Evolutionary conservation across 2,888 invertebrate species (phyloP).

Genomic region (Eupithecia subumbrata): DNA sequence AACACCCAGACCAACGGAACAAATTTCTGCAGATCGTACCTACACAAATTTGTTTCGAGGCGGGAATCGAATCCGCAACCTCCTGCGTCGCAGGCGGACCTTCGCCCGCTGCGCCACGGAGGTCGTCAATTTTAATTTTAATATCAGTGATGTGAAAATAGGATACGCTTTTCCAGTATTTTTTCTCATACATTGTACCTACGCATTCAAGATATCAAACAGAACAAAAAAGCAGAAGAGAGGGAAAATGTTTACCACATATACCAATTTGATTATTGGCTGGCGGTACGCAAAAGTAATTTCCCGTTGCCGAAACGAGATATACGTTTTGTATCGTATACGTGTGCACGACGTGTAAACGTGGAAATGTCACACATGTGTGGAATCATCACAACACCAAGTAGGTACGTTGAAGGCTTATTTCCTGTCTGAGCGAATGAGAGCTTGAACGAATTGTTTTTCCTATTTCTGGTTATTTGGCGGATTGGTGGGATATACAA

Average conservation of each 20-base stretch:
- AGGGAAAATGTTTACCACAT: slow-evolving; percentile 2
- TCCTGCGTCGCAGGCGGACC: no score
- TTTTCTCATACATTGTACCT: neutral
- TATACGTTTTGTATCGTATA: slow-evolving; percentile 28
- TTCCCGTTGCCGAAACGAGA: slow-evolving; percentile 29
- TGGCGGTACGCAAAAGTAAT: slow-evolving; percentile 23
- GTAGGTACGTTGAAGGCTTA: slow-evolving; percentile 38
- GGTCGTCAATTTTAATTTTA: no score
- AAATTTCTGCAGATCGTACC: no score
- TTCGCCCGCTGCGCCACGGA: no score
- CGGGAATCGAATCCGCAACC: no score
- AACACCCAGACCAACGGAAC: no score
- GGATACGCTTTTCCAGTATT: neutral
- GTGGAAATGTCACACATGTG: slow-evolving; percentile 18
- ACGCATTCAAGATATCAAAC: neutral
- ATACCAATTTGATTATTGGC: slow-evolving; percentile 12
- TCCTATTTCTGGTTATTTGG: slow-evolving; percentile 27
- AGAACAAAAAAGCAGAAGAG: neutral
- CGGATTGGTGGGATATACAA: slow-evolving; percentile 9
- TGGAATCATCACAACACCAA: slow-evolving; percentile 36
- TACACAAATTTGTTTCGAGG: no score
- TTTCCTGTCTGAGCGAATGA: slow-evolving; percentile 37
- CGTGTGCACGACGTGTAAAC: slow-evolving; percentile 11
- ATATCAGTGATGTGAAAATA: neutral
- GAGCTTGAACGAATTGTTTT: slow-evolving; percentile 36